phyloP scores from a whole-genome alignment of 2,113 vertebrate genomes.

The Toxotes chatareus region DNA sequence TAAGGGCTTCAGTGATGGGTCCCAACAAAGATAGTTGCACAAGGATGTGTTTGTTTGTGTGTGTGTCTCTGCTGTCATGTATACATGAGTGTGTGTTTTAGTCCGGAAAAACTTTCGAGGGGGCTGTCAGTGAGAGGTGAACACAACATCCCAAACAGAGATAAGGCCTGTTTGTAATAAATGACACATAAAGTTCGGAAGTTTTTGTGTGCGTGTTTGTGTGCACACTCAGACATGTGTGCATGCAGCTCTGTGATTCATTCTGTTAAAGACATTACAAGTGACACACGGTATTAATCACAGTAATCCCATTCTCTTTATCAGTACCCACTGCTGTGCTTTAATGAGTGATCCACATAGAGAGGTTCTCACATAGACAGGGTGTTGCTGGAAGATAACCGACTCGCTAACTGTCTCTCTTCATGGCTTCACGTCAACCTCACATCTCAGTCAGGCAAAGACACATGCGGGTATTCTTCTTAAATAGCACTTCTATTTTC shows the following conservation, averaged over 20 bases:
- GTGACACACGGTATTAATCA: slow-evolving; percentile 78
- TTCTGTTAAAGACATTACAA: slow-evolving; percentile 72
- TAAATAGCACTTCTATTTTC: neutral
- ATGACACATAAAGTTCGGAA: slow-evolving; percentile 19
- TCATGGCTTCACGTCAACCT: slow-evolving; percentile 40
- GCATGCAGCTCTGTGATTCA: slow-evolving; percentile 61
- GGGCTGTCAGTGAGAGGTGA: neutral
- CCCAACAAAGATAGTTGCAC: too few relatives aligned
- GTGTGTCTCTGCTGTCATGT: too few relatives aligned
- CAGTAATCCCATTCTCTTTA: slow-evolving; percentile 81
- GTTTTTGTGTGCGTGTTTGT: slow-evolving; percentile 14
- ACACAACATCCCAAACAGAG: neutral
- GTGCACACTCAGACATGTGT: slow-evolving; percentile 3
- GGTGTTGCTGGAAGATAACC: slow-evolving; percentile 63
- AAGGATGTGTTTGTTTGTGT: neutral
- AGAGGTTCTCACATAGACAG: slow-evolving; percentile 40
- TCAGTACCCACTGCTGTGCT: slow-evolving; percentile 70
- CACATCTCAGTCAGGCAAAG: slow-evolving; percentile 29
- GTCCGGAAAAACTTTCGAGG: neutral
- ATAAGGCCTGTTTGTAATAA: slow-evolving; percentile 7
- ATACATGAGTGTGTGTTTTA: neutral
- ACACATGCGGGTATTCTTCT: slow-evolving; percentile 18
- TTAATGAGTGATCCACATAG: slow-evolving; percentile 64
- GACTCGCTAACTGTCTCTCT: slow-evolving; percentile 36
- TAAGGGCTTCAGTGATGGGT: too few relatives aligned